phyloP scores from a whole-genome alignment of 2,888 invertebrate genomes.

The Ochropacha duplaris region DNA sequence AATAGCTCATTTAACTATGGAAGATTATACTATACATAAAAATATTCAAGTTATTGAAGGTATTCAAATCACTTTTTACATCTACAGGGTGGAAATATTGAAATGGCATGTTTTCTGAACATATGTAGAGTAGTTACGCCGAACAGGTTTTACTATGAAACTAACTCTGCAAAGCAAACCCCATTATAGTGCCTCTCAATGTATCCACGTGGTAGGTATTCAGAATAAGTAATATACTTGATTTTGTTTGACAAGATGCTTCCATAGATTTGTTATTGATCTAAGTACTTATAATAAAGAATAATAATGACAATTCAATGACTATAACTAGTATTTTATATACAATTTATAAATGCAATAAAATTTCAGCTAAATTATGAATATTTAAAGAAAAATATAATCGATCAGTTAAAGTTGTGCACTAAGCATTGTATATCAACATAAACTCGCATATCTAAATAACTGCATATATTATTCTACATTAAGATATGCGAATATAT shows the following conservation, averaged over 20 bases:
- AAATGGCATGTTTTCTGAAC: no score
- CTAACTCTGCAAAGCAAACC: no score
- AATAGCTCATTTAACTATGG: slow-evolving; percentile 26
- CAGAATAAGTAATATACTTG: background rate
- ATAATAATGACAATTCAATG: background rate
- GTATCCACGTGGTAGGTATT: no score
- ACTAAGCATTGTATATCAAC: slow-evolving; percentile 17
- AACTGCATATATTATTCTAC: slow-evolving; percentile 45
- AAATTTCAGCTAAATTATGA: slow-evolving; percentile 40
- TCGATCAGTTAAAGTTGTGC: slow-evolving; percentile 40
- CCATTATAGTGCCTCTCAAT: no score
- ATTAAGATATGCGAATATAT: slow-evolving; percentile 47
- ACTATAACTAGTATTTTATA: slow-evolving; percentile 2
- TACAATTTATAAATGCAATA: slow-evolving; percentile 58
- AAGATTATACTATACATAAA: slow-evolving; percentile 31
- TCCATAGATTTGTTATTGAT: background rate
- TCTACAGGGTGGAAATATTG: no score
- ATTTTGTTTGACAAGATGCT: background rate
- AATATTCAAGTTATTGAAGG: background rate
- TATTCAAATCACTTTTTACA: background rate
- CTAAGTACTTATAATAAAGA: no score
- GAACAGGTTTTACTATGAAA: no score
- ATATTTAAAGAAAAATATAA: slow-evolving; percentile 27
- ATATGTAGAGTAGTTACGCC: no score
- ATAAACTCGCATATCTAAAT: no score